Base-by-base conservation (phyloP, 92 coral and sea anemone species). In the Porites cylindrica region DNA sequence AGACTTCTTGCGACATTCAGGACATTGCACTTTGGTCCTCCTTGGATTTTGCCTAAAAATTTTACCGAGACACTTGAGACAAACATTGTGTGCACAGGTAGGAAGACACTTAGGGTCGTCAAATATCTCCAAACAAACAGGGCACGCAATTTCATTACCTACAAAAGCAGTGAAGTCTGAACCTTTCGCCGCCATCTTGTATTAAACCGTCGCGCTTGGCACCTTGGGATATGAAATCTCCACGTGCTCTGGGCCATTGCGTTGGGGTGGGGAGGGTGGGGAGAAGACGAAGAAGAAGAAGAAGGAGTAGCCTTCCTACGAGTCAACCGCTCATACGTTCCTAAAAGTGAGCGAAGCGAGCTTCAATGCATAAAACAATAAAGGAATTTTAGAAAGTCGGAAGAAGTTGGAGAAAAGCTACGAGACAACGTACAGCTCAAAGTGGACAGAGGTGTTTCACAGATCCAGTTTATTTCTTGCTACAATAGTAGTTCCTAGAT, bases 21-120 rank as follows among this genome's bases (percentile, higher is more conserved):
- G 91, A 54, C 88, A 88, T 76, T 88, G 69, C 10, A 88, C 56
- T 32, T 18, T 69, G 12, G 52, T 59, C 13, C 66, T 13, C 10
- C 68, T 62, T 6, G n/a, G 76, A 60, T 70, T 86, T 50, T 11
- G 79, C 52, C 43, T 32, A 8, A 79, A 60, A 17, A 91, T 47
- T 5, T 76, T 66, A 23, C 18, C 6, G 50, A 86, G 90, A 50
- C 90, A 86, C 24, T 79, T 60, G 10, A 75, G 53, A 75, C 93
- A 90, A 59, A 90, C 79, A 68, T 80, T 90, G 76, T 90, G 93
- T 12, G 88, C 93, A 66, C 93, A 90, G 58, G 61, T 90, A 12
- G 93, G 93, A 32, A 90, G 81, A 56, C 76, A 80, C 52, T 87
- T 91, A 8, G 94, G 94, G 64, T 91, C 94, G 47, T 77, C 72